Evolutionary conservation across 2,797 vertebrate species (phyloP), one percentile per base, ranked within the genome.

Genomic region (Molossus molossus): DNA sequence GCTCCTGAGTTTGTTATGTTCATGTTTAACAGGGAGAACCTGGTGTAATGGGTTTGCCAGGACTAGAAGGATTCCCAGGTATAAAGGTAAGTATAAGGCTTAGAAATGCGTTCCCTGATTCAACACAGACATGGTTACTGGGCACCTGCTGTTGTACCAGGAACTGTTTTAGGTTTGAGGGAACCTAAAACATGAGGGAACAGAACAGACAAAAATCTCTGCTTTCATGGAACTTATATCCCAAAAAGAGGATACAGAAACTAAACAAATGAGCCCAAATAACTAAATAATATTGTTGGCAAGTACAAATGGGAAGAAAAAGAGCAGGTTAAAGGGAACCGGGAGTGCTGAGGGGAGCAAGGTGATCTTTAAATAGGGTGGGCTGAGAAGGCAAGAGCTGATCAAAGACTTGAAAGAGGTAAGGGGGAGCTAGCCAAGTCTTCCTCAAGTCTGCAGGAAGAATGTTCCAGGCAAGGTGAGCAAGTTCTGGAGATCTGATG

Each of bases 1-100:
- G 23, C 17, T 60, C 2, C 18, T 94, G 27, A 7, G 23, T 91
- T 92, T 89, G 70, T 67, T 70, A 23, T 87, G 40, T 92, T 94
- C 33, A 7, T 76, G 65, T 97, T 90, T 86, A 95, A 65, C 97
- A 99, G 99, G 99, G 99, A 75, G 99, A 99, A 87, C 98, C 99
- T 18, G 99, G 99, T 92, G 98, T 98, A 2, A 99, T 99, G 99
- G 99, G 99, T 96, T 98, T 99, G 97, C 99, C 99, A 60, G 99
- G 99, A 94, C 98, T 99, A 86, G 99, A 99, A 98, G 99, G 99
- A 94, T 98, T 99, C 95, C 99, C 99, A 79, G 99, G 99, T 92
- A 98, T 99, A 98, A 99, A 99, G 99, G 99, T 99, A 98, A 55
- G 95, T 58, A 64, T 17, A 60, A 8, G 29, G 11, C 20, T 91